A percentile compares a stretch with the other conserved stretches of the same genome.
These are phyloP conservation scores for Cryptocephalus moraei DNA, from an alignment of 2,888 invertebrate genomes.

Conservation along the genomic window DNA sequence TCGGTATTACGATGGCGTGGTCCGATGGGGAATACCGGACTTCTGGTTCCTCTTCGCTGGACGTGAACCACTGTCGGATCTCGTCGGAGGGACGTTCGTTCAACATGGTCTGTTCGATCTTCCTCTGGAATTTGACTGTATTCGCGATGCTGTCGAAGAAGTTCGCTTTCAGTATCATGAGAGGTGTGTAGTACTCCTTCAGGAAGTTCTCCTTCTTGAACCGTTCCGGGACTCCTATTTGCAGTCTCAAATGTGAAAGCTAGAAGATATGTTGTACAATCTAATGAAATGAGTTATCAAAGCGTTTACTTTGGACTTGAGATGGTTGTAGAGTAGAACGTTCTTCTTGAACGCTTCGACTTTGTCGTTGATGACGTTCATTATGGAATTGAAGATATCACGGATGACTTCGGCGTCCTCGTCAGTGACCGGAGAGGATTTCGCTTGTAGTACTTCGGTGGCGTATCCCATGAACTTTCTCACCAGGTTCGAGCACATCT, in stretches of 20 bases:
- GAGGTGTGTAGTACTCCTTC: constrained; percentile 35
- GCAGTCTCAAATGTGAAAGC: constrained; percentile 38
- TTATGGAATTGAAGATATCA: constrained; percentile 23
- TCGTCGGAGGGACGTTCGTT: constrained; percentile 32
- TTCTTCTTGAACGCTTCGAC: constrained; percentile 19
- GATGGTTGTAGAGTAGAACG: constrained; percentile 24
- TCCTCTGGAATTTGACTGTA: constrained; percentile 37
- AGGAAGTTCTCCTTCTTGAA: constrained; percentile 30
- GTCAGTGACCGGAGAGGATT: constrained; percentile 23
- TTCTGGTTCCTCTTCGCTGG: constrained; percentile 16
- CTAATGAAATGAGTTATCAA: no score
- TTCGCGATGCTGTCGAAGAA: constrained; percentile 43
- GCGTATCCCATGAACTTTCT: constrained; percentile 42
- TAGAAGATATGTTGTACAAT: constrained; percentile 20
- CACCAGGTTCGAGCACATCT: constrained; percentile 41
- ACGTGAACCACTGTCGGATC: constrained; percentile 17
- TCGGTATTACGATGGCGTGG: constrained; percentile 41
- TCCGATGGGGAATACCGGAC: constrained; percentile 37
- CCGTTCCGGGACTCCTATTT: constrained; percentile 38
- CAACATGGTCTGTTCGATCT: constrained; percentile 34
- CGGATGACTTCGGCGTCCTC: constrained; percentile 18
- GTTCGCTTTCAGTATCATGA: constrained; percentile 40
- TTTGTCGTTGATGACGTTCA: constrained; percentile 19
- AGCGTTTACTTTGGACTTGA: constrained; percentile 33
- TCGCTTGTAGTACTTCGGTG: constrained; percentile 36